Conservation (phyloP, 2,113 vertebrate genomes). For the Scomber colias region DNA sequence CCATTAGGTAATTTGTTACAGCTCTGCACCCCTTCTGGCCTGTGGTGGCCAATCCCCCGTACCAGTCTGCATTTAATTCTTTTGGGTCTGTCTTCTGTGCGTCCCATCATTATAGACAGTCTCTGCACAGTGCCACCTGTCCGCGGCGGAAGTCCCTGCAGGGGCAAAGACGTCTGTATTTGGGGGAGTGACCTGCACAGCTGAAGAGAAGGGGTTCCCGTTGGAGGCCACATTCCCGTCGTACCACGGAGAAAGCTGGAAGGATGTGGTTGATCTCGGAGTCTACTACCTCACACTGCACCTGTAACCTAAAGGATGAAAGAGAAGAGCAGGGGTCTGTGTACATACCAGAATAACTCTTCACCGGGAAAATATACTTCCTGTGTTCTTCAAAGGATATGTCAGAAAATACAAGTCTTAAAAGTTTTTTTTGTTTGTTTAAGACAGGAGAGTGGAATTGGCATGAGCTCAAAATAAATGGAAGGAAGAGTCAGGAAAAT, state of each 20-base stretch:
- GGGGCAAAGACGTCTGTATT: conserved; percentile 93
- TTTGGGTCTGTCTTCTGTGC: neutral
- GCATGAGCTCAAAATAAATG: conserved; percentile 22
- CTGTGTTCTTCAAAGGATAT: neutral
- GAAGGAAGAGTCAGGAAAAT: neutral
- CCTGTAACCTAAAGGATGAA: conserved; percentile 86
- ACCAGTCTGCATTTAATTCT: conserved; percentile 2
- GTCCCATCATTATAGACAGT: conserved; percentile 89
- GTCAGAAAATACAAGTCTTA: neutral
- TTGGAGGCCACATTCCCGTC: conserved; percentile 94
- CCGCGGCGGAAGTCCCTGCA: conserved; percentile 93
- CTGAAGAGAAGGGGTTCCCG: conserved; percentile 95
- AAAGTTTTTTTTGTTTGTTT: conserved; percentile 20
- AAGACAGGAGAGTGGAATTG: conserved; percentile 23
- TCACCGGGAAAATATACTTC: neutral
- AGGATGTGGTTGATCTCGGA: conserved; percentile 94
- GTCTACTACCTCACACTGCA: conserved; percentile 92
- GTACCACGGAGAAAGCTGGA: conserved; percentile 88
- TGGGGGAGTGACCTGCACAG: conserved; percentile 91
- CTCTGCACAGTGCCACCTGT: conserved; percentile 94
- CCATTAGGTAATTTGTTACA: neutral
- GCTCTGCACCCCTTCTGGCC: conserved; percentile 6
- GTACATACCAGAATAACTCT: neutral
- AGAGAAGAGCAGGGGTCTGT: neutral
- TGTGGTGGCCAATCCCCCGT: neutral